Evolutionary conservation across 2,888 invertebrate genomes (phyloP).

Genomic region (Sphaerophoria rueppellii): DNA sequence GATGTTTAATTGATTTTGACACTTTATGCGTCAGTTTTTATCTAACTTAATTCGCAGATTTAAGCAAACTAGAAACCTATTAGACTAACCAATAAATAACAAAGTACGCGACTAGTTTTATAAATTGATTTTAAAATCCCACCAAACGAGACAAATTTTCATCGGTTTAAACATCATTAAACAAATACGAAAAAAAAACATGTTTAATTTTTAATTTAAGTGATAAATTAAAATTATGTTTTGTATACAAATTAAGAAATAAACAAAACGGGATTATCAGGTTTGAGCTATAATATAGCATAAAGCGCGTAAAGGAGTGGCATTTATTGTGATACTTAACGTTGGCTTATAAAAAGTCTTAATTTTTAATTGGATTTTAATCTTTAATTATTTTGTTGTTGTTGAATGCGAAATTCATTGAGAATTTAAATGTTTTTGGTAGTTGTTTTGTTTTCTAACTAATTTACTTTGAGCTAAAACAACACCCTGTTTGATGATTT

Average conservation of each 20-base stretch:
- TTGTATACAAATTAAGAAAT: conserved; percentile 25
- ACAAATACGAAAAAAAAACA: conserved; percentile 4
- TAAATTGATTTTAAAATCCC: not conserved
- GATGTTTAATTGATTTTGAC: not conserved
- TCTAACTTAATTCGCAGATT: not conserved
- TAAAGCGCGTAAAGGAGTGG: conserved; percentile 32
- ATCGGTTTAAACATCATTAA: not conserved
- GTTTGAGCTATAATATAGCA: not conserved
- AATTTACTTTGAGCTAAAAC: not conserved
- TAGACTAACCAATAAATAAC: conserved; percentile 15
- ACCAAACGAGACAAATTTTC: not conserved
- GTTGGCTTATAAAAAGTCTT: not conserved
- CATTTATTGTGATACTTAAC: conserved; percentile 1
- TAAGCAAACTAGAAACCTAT: not conserved
- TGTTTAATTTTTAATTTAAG: conserved; percentile 8
- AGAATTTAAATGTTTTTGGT: not conserved
- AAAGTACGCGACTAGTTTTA: not conserved
- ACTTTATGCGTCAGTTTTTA: not conserved
- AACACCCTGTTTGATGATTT: not conserved
- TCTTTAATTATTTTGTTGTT: not conserved
- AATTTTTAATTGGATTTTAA: conserved; percentile 1
- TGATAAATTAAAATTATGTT: conserved; percentile 8
- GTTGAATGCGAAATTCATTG: not conserved
- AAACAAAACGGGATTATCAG: conserved; percentile 12
- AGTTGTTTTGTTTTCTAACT: not conserved